Percentiles rank a stretch among this genome's conserved stretches.
phyloP scores from a whole-genome alignment of 2,888 invertebrate species.

The Watsonalla cultraria region DNA sequence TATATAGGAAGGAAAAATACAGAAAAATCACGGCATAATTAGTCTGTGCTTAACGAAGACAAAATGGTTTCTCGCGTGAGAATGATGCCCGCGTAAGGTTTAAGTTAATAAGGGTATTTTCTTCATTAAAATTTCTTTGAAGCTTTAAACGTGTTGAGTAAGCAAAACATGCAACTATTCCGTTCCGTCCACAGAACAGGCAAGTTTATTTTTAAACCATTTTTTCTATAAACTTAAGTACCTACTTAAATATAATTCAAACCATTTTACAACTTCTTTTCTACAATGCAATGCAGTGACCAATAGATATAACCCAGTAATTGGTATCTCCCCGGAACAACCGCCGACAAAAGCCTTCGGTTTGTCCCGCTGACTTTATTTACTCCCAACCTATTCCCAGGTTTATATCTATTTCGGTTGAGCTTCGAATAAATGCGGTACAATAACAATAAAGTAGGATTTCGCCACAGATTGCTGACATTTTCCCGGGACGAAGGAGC shows the following conservation, averaged over 20 bases:
- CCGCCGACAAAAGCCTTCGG: constrained; percentile 36
- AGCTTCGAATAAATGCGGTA: constrained; percentile 65
- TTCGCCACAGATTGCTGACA: constrained; percentile 69
- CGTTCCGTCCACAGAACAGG: too few species aligned
- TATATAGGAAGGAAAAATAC: background rate
- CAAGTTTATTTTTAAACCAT: too few species aligned
- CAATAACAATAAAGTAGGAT: constrained; percentile 74
- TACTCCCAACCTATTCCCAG: constrained; percentile 62
- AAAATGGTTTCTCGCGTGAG: constrained; percentile 1
- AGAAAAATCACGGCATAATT: background rate
- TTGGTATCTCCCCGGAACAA: constrained; percentile 60
- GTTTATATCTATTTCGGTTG: constrained; percentile 60
- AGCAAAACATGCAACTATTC: too few species aligned
- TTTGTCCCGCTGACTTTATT: constrained; percentile 54
- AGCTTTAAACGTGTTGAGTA: too few species aligned
- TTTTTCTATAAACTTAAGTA: too few species aligned
- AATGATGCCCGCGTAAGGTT: constrained; percentile 18
- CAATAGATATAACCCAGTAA: constrained; percentile 27
- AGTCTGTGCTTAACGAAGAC: background rate
- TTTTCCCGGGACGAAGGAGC: constrained; percentile 62
- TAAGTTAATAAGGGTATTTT: too few species aligned
- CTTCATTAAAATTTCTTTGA: too few species aligned
- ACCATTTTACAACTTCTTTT: too few species aligned
- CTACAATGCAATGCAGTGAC: too few species aligned
- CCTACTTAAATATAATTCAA: too few species aligned